Evolutionary conservation across 92 coral and sea anemone species (phyloP), one percentile per base, ranked within the genome.

Genomic region (Muricea muricata): DNA sequence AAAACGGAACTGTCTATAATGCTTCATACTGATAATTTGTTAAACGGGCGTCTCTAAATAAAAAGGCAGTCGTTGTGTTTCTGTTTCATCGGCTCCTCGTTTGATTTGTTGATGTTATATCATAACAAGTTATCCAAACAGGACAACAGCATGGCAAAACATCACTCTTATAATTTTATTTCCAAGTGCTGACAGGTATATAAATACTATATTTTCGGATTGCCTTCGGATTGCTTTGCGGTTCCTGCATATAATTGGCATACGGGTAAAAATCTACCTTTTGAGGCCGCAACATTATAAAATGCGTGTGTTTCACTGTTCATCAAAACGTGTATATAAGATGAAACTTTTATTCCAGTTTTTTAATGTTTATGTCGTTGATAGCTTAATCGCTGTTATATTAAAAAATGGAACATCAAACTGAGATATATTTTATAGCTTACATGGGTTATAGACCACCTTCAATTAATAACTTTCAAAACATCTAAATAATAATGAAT

Each of bases 1-100:
- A 42, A 37, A 57, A 78, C 65, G 71, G 71, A 58, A 41, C 69
- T 56, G 50, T 78, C 52, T 78, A 65, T 72, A 37, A 69, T 7
- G 25, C 56, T 25, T 25, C 8, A 7, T n/a, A 33, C 50, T 35
- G 83, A 34, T 78, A 78, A 56, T 78, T 35, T 56, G 71, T 78
- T 35, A 58, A 56, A 23, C 81, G 52, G 41, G 60, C 47, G 55
- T 74, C 34, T 42, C 40, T 26, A 42, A 74, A 15, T 26, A 65
- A 25, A 21, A 41, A 47, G 28, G 39, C 70, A 63, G 12, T 63
- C 37, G 28, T 25, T 39, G n/a, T n/a, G 37, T 63, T 26, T 63
- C 70, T 63, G 70, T 63, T 63, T 63, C 30, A 63, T 63, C 70
- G 5, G 70, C 37, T 63, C 37, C 39, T 26, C 37, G 70, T 63